phyloP scores from a whole-genome alignment of 2,797 vertebrate genomes.

The Dendrocincla tyrannina region DNA sequence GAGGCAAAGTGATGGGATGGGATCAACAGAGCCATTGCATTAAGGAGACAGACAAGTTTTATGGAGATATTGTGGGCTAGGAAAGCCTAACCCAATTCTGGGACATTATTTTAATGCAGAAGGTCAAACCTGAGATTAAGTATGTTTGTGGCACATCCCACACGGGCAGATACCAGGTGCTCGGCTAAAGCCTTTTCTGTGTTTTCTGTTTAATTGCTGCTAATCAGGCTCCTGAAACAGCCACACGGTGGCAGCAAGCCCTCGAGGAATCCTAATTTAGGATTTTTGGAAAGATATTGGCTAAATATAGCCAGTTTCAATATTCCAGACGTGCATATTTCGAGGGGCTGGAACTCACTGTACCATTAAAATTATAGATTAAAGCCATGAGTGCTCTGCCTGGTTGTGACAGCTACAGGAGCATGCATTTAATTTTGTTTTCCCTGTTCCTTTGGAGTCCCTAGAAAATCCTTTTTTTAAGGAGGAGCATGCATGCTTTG shows the following conservation, averaged over 20 bases:
- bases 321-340: conserved; percentile 1
- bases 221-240: neutral
- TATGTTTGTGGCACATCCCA: neutral
- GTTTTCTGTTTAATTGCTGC: neutral
- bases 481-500: neutral
- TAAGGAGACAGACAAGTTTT: neutral
- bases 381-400: neutral
- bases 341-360: neutral
- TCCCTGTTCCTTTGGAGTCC: neutral
- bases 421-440: neutral
- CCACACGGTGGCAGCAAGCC: conserved; percentile 74
- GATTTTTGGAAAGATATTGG: neutral
- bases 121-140: neutral
- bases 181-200: neutral
- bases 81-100: neutral
- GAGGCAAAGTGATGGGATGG: neutral
- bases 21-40: neutral
- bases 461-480: neutral
- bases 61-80: neutral
- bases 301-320: neutral
- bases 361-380: neutral
- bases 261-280: neutral
- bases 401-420: neutral
- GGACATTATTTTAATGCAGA: neutral
- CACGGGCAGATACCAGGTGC: rapidly evolving